Evolutionary conservation across 2,113 vertebrate genomes (phyloP), one percentile per base, ranked within the genome.

Genomic region (Amazona guildingii): DNA sequence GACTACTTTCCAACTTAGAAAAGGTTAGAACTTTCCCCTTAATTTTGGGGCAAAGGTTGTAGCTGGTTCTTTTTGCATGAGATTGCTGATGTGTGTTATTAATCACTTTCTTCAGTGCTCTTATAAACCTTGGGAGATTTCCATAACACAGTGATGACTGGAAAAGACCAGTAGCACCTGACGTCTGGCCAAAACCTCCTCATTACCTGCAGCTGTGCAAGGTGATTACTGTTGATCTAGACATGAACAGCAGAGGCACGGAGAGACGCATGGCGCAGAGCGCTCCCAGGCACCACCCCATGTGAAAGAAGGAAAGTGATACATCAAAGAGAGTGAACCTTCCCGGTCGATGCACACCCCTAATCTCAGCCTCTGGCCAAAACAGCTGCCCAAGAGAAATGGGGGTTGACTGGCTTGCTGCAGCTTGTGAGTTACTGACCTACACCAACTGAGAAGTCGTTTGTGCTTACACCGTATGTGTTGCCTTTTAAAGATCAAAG

Each of bases 401-500:
- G 4, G n/a, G 2, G 2, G 7, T 72, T 62, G 23, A 81, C 46
- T 84, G 51, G 31, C 13, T 83, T 39, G 31, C 13, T 83, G 43
- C 27, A 92, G 61, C 23, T 43, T 63, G 27, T 70, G 70, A 85
- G 48, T 41, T 73, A 59, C 63, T 83, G 90, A 83, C 74, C 55
- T 69, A 25, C 21, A 59, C 17, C 18, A 64, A 16, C 44, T 51
- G 62, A 83, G 69, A 94, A 76, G 63, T 48, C 49, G 20, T 35
- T 89, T 80, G 28, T 51, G 28, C 10, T 86, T 80, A 9, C 5
- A 74, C 27, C 52, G 83, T 46, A 86, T 70, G 59, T 89, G 19
- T 13, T 95, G 23, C n/a, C 19, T 88, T 94, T 90, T 95, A 77
- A 75, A 97, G 91, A 79, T 86, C 48, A 93, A 83, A 91, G 35